Evolutionary conservation across 2,888 invertebrate genomes (phyloP), one percentile per base, ranked within the genome.

Genomic region (Drosophila anomalata): DNA sequence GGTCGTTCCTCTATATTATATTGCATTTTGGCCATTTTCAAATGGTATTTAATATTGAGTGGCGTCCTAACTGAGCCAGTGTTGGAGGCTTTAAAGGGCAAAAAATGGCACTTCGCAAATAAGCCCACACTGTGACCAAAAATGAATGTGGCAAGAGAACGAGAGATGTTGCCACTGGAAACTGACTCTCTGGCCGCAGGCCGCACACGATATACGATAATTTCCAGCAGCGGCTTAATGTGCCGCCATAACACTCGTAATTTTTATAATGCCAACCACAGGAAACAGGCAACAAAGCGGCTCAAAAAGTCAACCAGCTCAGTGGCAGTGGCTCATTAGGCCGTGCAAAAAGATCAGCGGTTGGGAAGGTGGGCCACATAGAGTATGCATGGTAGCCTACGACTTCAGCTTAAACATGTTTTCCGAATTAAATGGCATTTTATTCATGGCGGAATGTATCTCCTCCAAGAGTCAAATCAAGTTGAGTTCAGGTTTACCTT

Each of bases 261-360:
- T 80, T 80, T 79, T 73, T 76, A 60, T 68, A 73, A 80, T 62
- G 61, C 70, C 58, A 39, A 68, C 79, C 79, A 62, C 85, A 73
- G 62, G 69, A 68, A 42, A 9, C 52, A 46, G 29, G 39, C 39
- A 53, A 46, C 17, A 47, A 78, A 78, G 57, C 73, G 60, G 81
- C 76, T 80, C 66, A 73, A 78, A 65, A 61, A 65, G 62, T 62
- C 51, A 70, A 42, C 62, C 46, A 11, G 22, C 22, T 14, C 52
- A 17, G 17, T n/a, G 51, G 22, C 36, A 48, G 29, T 5, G 22
- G 29, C 52, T 58, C 58, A 52, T 58, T 58, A 52, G 58, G 41
- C 57, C 41, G n/a, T 41, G 41, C 14, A 29, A 31, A 41, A 31
- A 8, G 50, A 12, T 12, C 17, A 22, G 8, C 20, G 50, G 22